Evolutionary conservation across 2,797 vertebrate species (phyloP), one percentile per base, ranked within the genome.

Genomic region (Chaetodon trifasciatus): DNA sequence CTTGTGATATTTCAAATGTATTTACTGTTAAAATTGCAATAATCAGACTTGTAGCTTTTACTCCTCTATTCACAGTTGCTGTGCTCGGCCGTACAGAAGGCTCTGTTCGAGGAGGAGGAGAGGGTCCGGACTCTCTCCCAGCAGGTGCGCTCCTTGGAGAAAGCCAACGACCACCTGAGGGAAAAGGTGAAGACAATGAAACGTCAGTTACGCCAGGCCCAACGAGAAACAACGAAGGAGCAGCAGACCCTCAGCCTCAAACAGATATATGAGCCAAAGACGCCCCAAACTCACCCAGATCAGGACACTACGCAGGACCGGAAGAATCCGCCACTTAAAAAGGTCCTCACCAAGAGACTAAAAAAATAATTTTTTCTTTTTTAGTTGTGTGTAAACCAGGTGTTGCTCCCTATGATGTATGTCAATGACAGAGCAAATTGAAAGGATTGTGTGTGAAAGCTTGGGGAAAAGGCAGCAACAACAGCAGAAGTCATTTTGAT

Each of bases 111-210:
- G 86, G 96, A 97, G 75, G 96, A 97, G 70, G 96, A 97, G 84
- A 90, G 92, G 52, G 96, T 96, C 64, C 94, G 91, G 90, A 94
- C 90, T 9, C 95, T 97, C 57, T 96, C 96, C 44, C 95, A 96
- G 88, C 95, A 96, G 84, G 96, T 97, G 46, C 95, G 95, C 4
- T 83, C 92, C 40, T 81, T 97, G 82, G 96, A 97, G 90, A 97
- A 97, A 89, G 93, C 96, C 84, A 97, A 97, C 56, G 93, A 94
- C 64, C 96, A 97, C 89, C 94, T 97, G 87, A 90, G 89, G 74
- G 96, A 97, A 82, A 96, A 96, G 86, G 96, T 97, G 85, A 96
- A 96, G 93, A 96, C 92, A 85, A 94, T 97, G 90, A 97, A 97
- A 56, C 95, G 96, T 42, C 93, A 94, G 78, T 89, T 97, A 39